Evolutionary conservation across 2,797 vertebrate genomes (phyloP).

Genomic region (Spheniscus humboldti): DNA sequence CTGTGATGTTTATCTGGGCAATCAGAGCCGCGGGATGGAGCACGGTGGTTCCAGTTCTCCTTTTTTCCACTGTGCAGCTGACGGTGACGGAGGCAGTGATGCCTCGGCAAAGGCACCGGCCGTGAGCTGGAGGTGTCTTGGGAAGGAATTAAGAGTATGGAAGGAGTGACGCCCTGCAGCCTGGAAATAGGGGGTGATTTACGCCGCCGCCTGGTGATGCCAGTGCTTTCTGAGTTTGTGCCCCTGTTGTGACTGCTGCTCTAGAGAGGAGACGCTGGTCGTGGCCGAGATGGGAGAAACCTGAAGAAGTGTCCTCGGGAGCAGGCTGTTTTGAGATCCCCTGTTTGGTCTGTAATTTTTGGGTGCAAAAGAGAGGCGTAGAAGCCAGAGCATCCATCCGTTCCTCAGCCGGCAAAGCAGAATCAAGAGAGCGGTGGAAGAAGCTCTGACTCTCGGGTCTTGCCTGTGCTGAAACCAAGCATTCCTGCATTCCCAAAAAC

Average conservation of each 20-base stretch:
- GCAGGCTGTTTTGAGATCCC: background rate
- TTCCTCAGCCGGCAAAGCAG: background rate
- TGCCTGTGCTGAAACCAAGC: background rate
- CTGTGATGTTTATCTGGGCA: background rate
- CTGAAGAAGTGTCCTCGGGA: background rate
- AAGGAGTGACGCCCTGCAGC: background rate
- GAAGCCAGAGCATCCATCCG: background rate
- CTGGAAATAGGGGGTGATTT: background rate
- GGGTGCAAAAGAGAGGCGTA: background rate
- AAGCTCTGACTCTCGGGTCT: background rate
- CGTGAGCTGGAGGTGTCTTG: background rate
- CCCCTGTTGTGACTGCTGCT: background rate
- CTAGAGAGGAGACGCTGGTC: background rate
- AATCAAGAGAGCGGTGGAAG: background rate
- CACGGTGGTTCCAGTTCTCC: background rate
- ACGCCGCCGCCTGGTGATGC: background rate
- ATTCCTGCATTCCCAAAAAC: background rate
- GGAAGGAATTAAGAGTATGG: background rate
- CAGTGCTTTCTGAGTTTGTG: background rate
- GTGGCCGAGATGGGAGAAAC: background rate
- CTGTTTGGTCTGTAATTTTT: background rate
- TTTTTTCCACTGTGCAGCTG: background rate
- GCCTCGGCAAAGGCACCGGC: background rate
- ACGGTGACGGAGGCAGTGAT: background rate
- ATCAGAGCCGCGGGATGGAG: background rate